Base-by-base conservation (phyloP, 2,888 invertebrate genomes). In the Zelleria hepariella region DNA sequence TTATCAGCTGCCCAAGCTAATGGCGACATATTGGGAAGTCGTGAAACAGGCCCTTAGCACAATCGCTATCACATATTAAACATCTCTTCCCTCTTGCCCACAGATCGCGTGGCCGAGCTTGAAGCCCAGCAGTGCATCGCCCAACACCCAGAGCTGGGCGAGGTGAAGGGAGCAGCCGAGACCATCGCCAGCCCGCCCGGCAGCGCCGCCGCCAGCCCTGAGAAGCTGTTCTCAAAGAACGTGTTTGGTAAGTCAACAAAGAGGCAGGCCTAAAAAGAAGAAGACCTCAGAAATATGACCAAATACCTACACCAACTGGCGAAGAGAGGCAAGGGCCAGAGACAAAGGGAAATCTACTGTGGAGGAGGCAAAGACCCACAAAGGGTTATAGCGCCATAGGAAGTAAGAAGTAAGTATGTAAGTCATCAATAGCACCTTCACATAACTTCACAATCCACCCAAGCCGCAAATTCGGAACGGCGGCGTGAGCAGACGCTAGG, bases 151-250 rank as follows among this genome's bases (percentile, higher is more conserved):
- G 71, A 73, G 51, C 60, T 78, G 56, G 63, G 67, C 48, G 60
- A 65, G 1, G 60, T 69, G 7, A 65, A 70, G 0, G 75, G 73
- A 0, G 72, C 71, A 0, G 64, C 65, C 0, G 70, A 75, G n/a
- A 71, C 70, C 67, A 68, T 75, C 54, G 65, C 71, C n/a, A 72
- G 68, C 20, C 67, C 74, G 65, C 66, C 53, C 68, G 65, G 23
- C 67, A 65, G 26, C 62, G 63, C 18, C 51, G 57, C 66, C 48
- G 62, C 65, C 24, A 71, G 71, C 0, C 68, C 73, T 7, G 77
- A 77, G 56, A 72, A 75, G 59, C 69, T 78, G 60, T 82, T 80
- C 65, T 71, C 32, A 55, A 61, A 32, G 51, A 56, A 58, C 32
- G 32, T 18, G 10, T 56, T 32, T 32, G 55, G 55, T 56, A 27